Conservation (phyloP, 2,888 invertebrate genomes). For the Oxycera nigricornis region DNA sequence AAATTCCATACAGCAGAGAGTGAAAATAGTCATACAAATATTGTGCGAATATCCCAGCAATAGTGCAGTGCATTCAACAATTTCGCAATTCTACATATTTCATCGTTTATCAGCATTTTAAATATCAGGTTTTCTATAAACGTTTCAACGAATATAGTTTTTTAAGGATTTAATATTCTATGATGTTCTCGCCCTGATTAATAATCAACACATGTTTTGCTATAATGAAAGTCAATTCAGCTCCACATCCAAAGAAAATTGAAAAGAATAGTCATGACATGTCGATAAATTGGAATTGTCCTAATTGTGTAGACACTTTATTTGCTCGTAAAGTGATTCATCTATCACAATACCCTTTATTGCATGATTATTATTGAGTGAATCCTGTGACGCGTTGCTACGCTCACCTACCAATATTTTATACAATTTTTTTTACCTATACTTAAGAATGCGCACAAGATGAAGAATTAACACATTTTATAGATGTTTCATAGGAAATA, state of each 20-base stretch:
- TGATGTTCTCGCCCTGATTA: too few relatives aligned
- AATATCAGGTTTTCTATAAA: too few relatives aligned
- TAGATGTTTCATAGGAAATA: neutral
- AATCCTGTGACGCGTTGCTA: neutral
- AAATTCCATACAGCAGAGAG: neutral
- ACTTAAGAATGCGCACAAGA: neutral
- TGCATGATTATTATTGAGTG: neutral
- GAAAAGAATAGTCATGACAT: constrained; percentile 10
- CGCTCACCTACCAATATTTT: neutral
- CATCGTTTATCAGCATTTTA: too few relatives aligned
- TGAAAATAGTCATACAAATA: too few relatives aligned
- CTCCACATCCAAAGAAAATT: neutral
- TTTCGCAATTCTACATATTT: too few relatives aligned
- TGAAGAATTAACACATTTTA: neutral
- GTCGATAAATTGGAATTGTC: neutral
- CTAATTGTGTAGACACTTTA: constrained; percentile 36
- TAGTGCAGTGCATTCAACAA: too few relatives aligned
- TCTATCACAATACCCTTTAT: constrained; percentile 23
- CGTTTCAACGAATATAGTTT: too few relatives aligned
- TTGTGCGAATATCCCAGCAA: too few relatives aligned
- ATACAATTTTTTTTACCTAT: neutral
- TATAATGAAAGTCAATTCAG: too few relatives aligned
- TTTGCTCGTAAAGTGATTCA: constrained; percentile 2
- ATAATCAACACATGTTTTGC: too few relatives aligned
- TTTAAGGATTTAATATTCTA: too few relatives aligned